Conservation (phyloP, 2,797 vertebrate species). For the Lithobates sylvaticus region DNA sequence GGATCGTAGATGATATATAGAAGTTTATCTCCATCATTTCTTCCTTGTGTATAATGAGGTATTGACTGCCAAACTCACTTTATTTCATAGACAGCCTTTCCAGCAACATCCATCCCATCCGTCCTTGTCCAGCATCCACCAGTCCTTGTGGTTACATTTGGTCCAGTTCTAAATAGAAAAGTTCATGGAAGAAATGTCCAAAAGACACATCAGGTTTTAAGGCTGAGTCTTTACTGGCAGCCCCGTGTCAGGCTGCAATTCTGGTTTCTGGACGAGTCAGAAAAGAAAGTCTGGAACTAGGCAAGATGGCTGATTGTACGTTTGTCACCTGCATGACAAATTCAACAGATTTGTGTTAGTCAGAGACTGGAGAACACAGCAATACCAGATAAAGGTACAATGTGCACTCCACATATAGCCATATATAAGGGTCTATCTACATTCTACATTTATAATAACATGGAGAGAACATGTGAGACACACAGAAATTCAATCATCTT, state of each 20-base stretch:
- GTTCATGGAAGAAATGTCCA: conserved; percentile 76
- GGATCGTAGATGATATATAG: too few relatives aligned
- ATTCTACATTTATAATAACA: too few relatives aligned
- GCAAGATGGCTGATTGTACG: conserved; percentile 73
- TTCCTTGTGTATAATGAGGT: conserved; percentile 12
- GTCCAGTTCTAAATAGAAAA: conserved; percentile 73
- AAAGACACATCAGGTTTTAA: conserved; percentile 86
- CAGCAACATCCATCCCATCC: too few relatives aligned
- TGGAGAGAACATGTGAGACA: too few relatives aligned
- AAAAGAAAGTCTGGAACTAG: conserved; percentile 76
- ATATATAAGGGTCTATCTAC: too few relatives aligned
- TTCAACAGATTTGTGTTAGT: too few relatives aligned
- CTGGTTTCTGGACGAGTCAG: conserved; percentile 61
- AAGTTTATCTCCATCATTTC: too few relatives aligned
- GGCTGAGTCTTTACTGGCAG: conserved; percentile 79
- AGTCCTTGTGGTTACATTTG: conserved; percentile 66
- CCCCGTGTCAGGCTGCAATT: conserved; percentile 65
- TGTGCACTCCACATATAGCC: too few relatives aligned
- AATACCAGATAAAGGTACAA: too few relatives aligned
- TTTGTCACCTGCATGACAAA: conserved; percentile 73
- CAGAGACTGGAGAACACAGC: too few relatives aligned
- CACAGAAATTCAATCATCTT: too few relatives aligned
- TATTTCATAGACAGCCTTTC: too few relatives aligned
- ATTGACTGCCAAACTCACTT: background rate
- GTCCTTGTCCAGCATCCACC: background rate